These are phyloP conservation scores for Serilophus lunatus DNA, from an alignment of 2,113 vertebrate species.

Conservation along the genomic window DNA sequence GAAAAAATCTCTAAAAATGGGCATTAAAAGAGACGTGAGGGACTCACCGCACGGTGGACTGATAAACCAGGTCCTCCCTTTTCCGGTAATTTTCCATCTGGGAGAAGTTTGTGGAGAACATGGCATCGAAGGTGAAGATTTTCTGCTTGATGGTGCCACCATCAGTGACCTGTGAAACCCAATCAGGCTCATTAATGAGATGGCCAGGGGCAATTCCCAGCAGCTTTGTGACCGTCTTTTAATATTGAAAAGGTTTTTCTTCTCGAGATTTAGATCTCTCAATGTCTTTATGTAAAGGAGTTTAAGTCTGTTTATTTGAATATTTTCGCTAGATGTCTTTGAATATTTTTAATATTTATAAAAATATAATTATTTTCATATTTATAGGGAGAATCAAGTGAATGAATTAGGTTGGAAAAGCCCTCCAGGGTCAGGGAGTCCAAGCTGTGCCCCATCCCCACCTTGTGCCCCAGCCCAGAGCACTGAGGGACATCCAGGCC, in stretches of 20 bases:
- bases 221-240: rapidly evolving
- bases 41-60: constrained; percentile 89
- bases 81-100: constrained; percentile 86
- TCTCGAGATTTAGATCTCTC: rapidly evolving
- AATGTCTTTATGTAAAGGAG: too few relatives aligned
- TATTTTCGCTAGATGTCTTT: rapidly evolving
- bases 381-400: not conserved
- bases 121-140: constrained; percentile 92
- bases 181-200: not conserved
- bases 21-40: rapidly evolving
- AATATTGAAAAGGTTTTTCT: rapidly evolving
- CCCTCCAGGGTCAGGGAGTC: not conserved
- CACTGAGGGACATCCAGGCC: too few relatives aligned
- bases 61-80: constrained; percentile 87
- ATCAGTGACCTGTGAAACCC: constrained; percentile 79
- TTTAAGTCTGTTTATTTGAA: not conserved
- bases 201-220: rapidly evolving
- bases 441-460: not conserved
- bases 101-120: constrained; percentile 89
- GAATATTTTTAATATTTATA: too few relatives aligned
- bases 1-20: not conserved
- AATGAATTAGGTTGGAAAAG: not conserved
- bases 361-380: too few relatives aligned
- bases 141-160: constrained; percentile 90
- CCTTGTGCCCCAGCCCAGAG: too few relatives aligned